These are phyloP conservation scores for Ichneumoninae sp. DNA, from an alignment of 2,888 invertebrate genomes.

Conservation along the genomic window DNA sequence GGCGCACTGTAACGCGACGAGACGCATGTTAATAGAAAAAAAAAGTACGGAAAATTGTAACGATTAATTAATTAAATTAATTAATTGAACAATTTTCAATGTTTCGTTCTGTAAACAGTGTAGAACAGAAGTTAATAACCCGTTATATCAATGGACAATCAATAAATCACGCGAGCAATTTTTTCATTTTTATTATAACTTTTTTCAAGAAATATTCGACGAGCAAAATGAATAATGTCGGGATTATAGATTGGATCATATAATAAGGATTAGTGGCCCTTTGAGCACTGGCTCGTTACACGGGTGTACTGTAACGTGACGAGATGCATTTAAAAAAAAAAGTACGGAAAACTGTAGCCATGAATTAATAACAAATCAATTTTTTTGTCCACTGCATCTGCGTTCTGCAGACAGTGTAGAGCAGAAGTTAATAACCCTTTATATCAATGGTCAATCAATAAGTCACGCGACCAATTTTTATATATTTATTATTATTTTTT, in stretches of 20 bases:
- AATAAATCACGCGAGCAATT: constrained; percentile 5
- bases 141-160: not conserved
- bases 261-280: not conserved
- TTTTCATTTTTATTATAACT: not conserved
- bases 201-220: constrained; percentile 42
- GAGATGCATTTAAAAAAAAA: not conserved
- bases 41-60: constrained; percentile 1
- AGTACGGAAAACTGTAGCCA: not conserved
- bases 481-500: not conserved
- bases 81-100: not conserved
- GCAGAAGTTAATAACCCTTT: constrained; percentile 1
- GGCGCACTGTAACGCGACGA: not conserved
- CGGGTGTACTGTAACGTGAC: not conserved
- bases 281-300: not conserved
- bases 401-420: not conserved
- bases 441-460: not conserved
- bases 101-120: not conserved
- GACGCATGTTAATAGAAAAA: not conserved
- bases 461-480: not conserved
- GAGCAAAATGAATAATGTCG: not conserved
- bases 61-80: not conserved
- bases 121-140: not conserved
- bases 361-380: not conserved
- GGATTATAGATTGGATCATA: not conserved
- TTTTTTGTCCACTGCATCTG: not conserved